Evolutionary conservation across 1,140 invertebrate species (phyloP).

Genomic region (Camponotus floridanus): DNA sequence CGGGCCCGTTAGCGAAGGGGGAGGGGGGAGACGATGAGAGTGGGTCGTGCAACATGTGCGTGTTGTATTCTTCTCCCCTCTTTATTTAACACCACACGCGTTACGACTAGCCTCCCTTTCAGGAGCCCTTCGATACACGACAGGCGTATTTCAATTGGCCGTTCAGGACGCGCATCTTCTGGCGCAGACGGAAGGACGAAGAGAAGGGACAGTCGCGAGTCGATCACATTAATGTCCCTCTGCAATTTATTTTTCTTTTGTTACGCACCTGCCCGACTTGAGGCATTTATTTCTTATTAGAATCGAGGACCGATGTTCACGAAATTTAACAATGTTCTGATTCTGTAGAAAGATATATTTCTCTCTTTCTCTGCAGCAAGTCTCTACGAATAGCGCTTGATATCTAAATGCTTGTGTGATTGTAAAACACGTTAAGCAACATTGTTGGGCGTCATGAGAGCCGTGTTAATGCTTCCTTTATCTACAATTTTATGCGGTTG

Average conservation of each 20-base stretch:
- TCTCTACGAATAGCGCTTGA: background rate
- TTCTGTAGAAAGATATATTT: background rate
- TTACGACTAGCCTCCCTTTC: slow-evolving; percentile 49
- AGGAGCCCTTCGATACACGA: slow-evolving; percentile 54
- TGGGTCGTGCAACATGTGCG: background rate
- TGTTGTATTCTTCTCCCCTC: slow-evolving; percentile 48
- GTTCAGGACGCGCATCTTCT: slow-evolving; percentile 66
- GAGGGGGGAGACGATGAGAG: slow-evolving; percentile 19
- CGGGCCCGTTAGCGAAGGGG: background rate
- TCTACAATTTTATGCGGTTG: slow-evolving; percentile 16
- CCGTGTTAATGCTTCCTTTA: slow-evolving; percentile 36
- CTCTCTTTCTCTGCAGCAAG: background rate
- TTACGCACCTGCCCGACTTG: background rate
- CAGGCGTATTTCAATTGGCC: slow-evolving; percentile 66
- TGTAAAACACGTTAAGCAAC: slow-evolving; percentile 7
- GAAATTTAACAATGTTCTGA: background rate
- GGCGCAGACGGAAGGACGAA: slow-evolving; percentile 56
- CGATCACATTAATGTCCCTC: slow-evolving; percentile 9
- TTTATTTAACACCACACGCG: slow-evolving; percentile 60
- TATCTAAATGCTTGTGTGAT: background rate
- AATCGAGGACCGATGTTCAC: background rate
- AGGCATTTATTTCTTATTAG: background rate
- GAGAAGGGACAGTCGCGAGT: slow-evolving; percentile 50
- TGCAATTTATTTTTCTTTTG: background rate
- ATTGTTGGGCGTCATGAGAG: background rate